Evolutionary conservation across 2,797 vertebrate genomes (phyloP), one percentile per base, ranked within the genome.

Genomic region (Poecile montanus): DNA sequence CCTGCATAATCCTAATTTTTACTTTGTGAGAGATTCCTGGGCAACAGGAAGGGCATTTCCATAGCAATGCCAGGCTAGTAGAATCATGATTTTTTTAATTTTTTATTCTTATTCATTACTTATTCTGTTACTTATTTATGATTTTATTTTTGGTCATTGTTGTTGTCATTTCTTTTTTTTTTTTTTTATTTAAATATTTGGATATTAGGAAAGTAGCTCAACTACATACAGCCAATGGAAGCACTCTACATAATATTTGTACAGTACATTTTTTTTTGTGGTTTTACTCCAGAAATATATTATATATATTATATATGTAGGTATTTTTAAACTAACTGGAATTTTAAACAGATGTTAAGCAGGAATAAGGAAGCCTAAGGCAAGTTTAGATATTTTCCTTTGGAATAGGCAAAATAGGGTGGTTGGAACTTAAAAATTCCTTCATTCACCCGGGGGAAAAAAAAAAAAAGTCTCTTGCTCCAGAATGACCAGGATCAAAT

Each of bases 271-370:
- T 63, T 57, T 77, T 83, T 58, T 95, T 68, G 88, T 95, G 86
- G 90, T 94, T 94, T 93, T 95, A 91, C 89, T 95, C 92, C 95
- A 84, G 67, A 90, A 90, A 91, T 82, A 89, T 93, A 91, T 94
- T 86, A 84, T 92, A 94, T 95, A 94, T 95, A 84, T 84, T 93
- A 88, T 95, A 96, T 94, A 93, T 94, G 91, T 87, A 85, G 85
- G 77, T 91, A 88, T 89, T 97, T 95, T 85, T 91, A 89, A 95
- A 93, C 94, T 97, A 96, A 97, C 96, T 97, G 97, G 97, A 98
- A 96, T 89, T 67, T 70, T 53, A 71, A 91, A 48, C 79, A 68
- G 83, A 29, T 42, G 56, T 60, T 58, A 57, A 91, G 88, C 51
- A 51, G 76, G 94, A 91, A 93, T 68, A 22, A 89, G 73, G 78